Percentiles rank a stretch among this genome's conserved stretches.
These are phyloP conservation scores for Cassiopea andromeda DNA, from an alignment of 30 jellyfish, hydroid and myxozoan species.

Conservation along the genomic window DNA sequence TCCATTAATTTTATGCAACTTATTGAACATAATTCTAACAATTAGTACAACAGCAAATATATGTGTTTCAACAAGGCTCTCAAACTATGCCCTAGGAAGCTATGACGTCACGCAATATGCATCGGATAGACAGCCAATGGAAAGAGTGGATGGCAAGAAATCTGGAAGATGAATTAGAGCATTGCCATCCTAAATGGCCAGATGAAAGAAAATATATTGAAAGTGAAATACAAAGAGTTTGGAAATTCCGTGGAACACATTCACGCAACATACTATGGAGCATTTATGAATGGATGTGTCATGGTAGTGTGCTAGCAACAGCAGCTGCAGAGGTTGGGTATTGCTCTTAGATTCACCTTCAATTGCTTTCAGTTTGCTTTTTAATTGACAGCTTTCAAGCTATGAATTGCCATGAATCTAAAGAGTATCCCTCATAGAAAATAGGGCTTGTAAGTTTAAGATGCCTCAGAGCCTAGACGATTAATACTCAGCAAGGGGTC, in stretches of 20 bases:
- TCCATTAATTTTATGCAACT: too few species aligned
- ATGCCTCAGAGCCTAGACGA: too few species aligned
- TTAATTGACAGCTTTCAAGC: too few species aligned
- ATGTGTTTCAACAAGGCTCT: neutral
- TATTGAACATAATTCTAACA: too few species aligned
- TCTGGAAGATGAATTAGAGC: constrained; percentile 76
- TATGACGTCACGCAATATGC: constrained; percentile 53
- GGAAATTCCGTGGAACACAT: constrained; percentile 52
- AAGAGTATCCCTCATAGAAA: too few species aligned
- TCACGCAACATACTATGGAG: constrained; percentile 52
- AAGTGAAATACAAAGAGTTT: constrained; percentile 65
- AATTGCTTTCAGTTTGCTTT: neutral
- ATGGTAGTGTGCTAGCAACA: constrained; percentile 34
- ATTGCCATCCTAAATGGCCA: constrained; percentile 92
- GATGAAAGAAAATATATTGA: constrained; percentile 83
- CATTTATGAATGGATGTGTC: constrained; percentile 46
- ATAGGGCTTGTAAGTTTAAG: too few species aligned
- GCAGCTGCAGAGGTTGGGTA: constrained; percentile 35
- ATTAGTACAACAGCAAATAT: neutral
- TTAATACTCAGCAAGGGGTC: too few species aligned
- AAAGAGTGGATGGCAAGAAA: constrained; percentile 78
- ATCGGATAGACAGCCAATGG: constrained; percentile 44
- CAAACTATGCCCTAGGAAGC: constrained; percentile 56
- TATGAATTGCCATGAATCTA: too few species aligned
- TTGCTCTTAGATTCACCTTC: neutral